Percentiles rank a stretch among this genome's conserved stretches.
Evolutionary conservation across 2,888 invertebrate species (phyloP).

Genomic region (Lasioglossum pauxillum): DNA sequence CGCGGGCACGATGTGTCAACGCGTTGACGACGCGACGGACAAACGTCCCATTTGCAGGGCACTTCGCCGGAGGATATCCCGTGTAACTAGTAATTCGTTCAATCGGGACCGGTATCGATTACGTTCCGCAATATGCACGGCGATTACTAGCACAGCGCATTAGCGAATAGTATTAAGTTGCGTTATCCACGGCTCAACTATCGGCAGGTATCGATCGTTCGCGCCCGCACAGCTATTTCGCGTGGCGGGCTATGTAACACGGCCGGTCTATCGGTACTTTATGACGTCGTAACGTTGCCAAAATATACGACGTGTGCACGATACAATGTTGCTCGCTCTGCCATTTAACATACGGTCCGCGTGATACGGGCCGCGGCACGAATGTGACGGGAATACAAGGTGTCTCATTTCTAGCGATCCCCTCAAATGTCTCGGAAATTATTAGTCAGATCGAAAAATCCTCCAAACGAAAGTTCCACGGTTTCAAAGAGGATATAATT

Average conservation of each 20-base stretch:
- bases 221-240: slow-evolving; percentile 1
- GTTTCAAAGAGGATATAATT: neutral
- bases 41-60: slow-evolving; percentile 16
- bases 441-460: neutral
- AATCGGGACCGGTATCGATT: slow-evolving; percentile 28
- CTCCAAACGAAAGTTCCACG: neutral
- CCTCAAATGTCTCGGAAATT: neutral
- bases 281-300: slow-evolving; percentile 23
- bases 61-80: neutral
- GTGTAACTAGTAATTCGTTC: slow-evolving; percentile 24
- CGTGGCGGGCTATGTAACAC: slow-evolving; percentile 4
- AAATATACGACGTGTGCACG: slow-evolving; percentile 19
- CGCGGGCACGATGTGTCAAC: neutral
- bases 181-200: slow-evolving; percentile 21
- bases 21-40: neutral
- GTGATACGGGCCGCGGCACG: slow-evolving; percentile 19
- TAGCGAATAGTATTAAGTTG: slow-evolving; percentile 42
- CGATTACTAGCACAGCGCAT: slow-evolving; percentile 36
- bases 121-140: slow-evolving; percentile 2
- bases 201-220: slow-evolving; percentile 26
- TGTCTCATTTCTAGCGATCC: neutral
- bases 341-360: neutral
- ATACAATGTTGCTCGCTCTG: neutral
- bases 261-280: slow-evolving; percentile 34
- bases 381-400: neutral